phyloP scores from a whole-genome alignment of 1,140 invertebrate genomes.

The Formica selysi region DNA sequence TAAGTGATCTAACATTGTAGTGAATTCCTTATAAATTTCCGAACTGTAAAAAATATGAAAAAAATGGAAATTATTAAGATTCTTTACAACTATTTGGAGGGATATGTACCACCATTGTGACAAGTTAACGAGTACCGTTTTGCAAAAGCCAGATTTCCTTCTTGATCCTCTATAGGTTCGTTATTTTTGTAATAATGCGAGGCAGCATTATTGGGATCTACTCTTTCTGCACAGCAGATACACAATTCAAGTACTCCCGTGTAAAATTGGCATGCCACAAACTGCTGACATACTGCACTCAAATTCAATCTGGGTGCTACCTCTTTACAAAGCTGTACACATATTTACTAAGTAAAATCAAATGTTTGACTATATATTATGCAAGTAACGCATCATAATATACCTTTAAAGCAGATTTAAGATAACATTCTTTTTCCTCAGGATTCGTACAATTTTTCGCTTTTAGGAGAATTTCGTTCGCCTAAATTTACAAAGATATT shows the following conservation, averaged over 20 bases:
- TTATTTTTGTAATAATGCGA: constrained; percentile 95
- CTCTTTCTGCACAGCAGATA: constrained; percentile 92
- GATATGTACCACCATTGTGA: constrained; percentile 26
- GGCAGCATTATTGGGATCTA: constrained; percentile 96
- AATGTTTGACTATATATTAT: not conserved
- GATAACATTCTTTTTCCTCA: constrained; percentile 90
- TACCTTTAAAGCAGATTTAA: constrained; percentile 91
- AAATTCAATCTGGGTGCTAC: constrained; percentile 94
- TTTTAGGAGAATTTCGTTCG: constrained; percentile 95
- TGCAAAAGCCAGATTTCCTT: constrained; percentile 90
- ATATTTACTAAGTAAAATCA: constrained; percentile 19
- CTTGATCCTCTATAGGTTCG: constrained; percentile 92
- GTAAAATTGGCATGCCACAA: constrained; percentile 93
- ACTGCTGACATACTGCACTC: constrained; percentile 91
- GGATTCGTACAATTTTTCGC: constrained; percentile 90
- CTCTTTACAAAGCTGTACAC: constrained; percentile 92
- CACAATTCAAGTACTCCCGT: constrained; percentile 96
- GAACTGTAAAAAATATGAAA: constrained; percentile 87
- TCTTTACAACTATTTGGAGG: constrained; percentile 32
- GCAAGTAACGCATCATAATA: not conserved
- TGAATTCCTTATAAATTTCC: constrained; percentile 96
- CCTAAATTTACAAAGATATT: constrained; percentile 85
- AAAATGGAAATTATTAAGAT: constrained; percentile 12
- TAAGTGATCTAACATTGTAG: constrained; percentile 92
- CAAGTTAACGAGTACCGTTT: constrained; percentile 86